These are phyloP conservation scores for Cyclura pinguis DNA, from an alignment of 2,797 vertebrate genomes.

Conservation along the genomic window DNA sequence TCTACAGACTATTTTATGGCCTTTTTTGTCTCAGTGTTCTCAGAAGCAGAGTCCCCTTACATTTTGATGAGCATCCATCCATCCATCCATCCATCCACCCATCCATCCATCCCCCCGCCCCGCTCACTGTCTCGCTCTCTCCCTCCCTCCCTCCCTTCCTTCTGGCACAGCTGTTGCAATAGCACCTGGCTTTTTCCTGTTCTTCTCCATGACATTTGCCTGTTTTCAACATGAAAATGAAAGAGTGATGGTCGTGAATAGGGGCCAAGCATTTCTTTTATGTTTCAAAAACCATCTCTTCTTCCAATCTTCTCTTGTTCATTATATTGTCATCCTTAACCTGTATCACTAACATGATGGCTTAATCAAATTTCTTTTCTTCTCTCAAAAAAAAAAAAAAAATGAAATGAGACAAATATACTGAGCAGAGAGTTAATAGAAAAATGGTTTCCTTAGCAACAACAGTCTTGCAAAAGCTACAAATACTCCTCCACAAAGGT, in stretches of 20 bases:
- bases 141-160: background rate
- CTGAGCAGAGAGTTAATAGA: slow-evolving; percentile 1
- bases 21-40: background rate
- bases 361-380: background rate
- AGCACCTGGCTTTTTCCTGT: background rate
- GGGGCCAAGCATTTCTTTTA: background rate
- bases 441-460: slow-evolving; percentile 26
- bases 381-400: background rate
- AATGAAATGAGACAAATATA: slow-evolving; percentile 30
- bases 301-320: background rate
- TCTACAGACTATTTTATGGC: background rate
- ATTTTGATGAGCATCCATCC: background rate
- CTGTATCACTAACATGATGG: background rate
- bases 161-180: background rate
- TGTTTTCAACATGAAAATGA: background rate
- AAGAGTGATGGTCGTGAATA: background rate
- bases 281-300: background rate
- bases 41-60: background rate
- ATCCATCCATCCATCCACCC: no score
- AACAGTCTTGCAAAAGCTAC: background rate
- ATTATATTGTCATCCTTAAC: slow-evolving; percentile 2
- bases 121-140: no score
- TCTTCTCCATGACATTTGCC: no score
- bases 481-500: background rate
- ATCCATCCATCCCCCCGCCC: no score